A percentile compares a stretch with the other conserved stretches of the same genome.
Conservation (phyloP, 2,888 invertebrate species). For the Plagodis pulveraria region DNA sequence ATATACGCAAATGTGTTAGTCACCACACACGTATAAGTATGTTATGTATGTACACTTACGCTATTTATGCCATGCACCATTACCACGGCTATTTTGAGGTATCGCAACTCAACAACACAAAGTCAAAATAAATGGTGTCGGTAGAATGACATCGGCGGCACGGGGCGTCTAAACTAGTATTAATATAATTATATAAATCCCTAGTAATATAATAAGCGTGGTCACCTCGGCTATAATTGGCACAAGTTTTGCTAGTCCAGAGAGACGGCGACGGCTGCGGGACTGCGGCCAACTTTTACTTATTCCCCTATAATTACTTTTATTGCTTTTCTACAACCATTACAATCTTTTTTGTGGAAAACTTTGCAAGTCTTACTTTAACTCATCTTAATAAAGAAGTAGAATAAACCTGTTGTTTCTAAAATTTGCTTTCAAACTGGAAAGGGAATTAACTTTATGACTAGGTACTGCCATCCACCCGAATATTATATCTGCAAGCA, state of each 20-base stretch:
- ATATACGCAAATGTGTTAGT: no score
- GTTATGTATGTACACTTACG: no score
- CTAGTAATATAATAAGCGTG: conserved; percentile 38
- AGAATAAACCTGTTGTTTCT: no score
- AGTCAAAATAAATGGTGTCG: not conserved
- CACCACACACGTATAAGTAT: no score
- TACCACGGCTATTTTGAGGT: no score
- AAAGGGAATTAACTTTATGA: no score
- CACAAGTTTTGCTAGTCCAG: conserved; percentile 67
- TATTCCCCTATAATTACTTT: conserved; percentile 74
- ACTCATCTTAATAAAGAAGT: not conserved
- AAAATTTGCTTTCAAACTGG: no score
- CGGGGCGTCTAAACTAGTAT: no score
- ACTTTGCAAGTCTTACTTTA: conserved; percentile 14
- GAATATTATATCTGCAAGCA: no score
- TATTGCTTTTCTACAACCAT: conserved; percentile 57
- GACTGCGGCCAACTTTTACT: conserved; percentile 73
- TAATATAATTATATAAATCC: not conserved
- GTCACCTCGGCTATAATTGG: conserved; percentile 69
- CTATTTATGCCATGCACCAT: no score
- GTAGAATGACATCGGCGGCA: no score
- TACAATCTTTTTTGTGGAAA: conserved; percentile 47
- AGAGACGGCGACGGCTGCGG: conserved; percentile 63
- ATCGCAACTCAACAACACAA: not conserved
- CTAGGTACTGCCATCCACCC: no score